Base-by-base conservation (phyloP, 2,113 vertebrate genomes). In the Vimba vimba region DNA sequence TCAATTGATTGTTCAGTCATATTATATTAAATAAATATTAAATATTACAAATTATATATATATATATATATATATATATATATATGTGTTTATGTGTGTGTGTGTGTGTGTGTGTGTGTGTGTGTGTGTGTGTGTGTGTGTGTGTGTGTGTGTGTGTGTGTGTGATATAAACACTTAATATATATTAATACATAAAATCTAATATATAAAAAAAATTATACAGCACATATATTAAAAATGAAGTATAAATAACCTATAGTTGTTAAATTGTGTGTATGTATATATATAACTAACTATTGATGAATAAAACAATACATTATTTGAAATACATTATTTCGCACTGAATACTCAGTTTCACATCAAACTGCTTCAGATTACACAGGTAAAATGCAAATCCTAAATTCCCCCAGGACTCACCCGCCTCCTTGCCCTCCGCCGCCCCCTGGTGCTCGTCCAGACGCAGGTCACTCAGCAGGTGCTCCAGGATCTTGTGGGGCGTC, bases 401-500 rank as follows among this genome's bases (percentile, higher is more conserved):
- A 33, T 33, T 4, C 33, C 33, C 33, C 33, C 33, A 3, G 30
- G 30, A 33, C 95, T 95, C 92, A 98, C 98, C 98, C 39, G 97
- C 97, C 92, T 98, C 97, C 94, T 97, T 96, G 95, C 96, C 95
- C 90, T 95, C 95, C 3, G 91, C 86, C 2, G 93, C 93, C 80
- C 95, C 94, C 93, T 98, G 97, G 88, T 96, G 96, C 86, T 97
- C 95, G 74, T 98, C 97, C 92, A 99, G 92, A 90, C 97, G 95
- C 91, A 99, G 95, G 92, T 98, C 97, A 88, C 97, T 97, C 78
- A 99, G 93, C 77, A 99, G 96, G 89, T 98, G 97, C 94, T 99
- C 97, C 94, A 99, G 93, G 94, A 99, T 99, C 94, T 98, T 99
- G 89, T 99, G 97, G 0, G 98, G 97, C 4, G 98, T 99, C 84